These are phyloP conservation scores for Pharmacophagus antenor DNA, from an alignment of 2,888 invertebrate species.

Conservation along the genomic window DNA sequence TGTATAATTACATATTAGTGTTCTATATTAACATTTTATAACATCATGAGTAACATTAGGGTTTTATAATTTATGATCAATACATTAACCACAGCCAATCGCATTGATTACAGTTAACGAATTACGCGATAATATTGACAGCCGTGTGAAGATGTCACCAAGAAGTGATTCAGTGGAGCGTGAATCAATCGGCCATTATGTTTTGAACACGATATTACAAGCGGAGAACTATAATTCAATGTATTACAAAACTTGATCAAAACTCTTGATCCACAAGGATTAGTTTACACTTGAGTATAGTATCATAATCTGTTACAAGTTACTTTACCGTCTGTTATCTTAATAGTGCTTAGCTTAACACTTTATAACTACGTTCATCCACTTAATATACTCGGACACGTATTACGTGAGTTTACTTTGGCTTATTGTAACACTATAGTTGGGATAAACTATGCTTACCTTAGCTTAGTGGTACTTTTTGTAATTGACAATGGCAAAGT, in stretches of 20 bases:
- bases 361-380: slow-evolving; percentile 12
- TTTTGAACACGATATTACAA: not conserved
- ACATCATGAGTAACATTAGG: not conserved
- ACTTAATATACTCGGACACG: slow-evolving; percentile 11
- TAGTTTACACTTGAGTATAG: not conserved
- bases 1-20: no score
- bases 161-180: not conserved
- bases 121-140: not conserved
- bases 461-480: not conserved
- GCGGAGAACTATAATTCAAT: not conserved
- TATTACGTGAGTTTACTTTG: slow-evolving; percentile 5
- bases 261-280: not conserved
- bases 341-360: slow-evolving; percentile 10
- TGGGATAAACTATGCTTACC: not conserved
- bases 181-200: not conserved
- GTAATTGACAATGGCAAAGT: not conserved
- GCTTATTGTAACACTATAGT: not conserved
- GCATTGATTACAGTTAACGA: not conserved
- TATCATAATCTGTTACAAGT: slow-evolving; percentile 17
- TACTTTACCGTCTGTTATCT: slow-evolving; percentile 11
- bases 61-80: not conserved
- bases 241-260: not conserved
- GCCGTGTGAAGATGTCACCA: not conserved
- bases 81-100: not conserved
- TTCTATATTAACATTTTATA: not conserved